phyloP scores from a whole-genome alignment of 2,113 vertebrate genomes.

The Tylochromis polylepis region DNA sequence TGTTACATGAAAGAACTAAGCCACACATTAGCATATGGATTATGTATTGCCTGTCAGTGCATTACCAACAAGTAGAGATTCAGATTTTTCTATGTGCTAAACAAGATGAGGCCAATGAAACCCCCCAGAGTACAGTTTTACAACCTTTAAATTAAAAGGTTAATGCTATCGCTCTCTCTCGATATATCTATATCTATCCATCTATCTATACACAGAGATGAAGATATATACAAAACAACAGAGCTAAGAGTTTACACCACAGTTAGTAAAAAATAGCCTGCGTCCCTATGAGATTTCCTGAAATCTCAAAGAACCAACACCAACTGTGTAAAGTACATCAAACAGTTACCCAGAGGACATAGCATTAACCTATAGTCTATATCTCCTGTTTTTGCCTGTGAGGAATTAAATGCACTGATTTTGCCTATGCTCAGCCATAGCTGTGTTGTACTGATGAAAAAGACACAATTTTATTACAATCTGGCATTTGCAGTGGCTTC shows the following conservation, averaged over 20 bases:
- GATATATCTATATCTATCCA: background rate
- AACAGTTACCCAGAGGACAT: constrained; percentile 1
- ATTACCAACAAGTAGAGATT: background rate
- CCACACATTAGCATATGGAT: background rate
- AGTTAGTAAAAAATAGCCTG: background rate
- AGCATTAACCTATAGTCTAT: constrained; percentile 10
- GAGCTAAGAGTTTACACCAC: background rate
- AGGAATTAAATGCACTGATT: background rate
- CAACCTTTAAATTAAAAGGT: background rate
- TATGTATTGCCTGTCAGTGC: background rate
- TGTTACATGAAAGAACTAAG: background rate
- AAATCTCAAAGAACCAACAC: background rate
- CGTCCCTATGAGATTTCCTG: background rate
- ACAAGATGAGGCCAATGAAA: background rate
- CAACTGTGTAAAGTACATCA: background rate
- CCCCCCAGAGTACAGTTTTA: background rate
- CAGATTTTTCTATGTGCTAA: background rate
- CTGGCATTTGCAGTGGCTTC: constrained; percentile 33
- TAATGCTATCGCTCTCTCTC: background rate
- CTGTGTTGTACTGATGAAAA: constrained; percentile 49
- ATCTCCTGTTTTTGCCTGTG: background rate
- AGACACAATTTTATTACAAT: constrained; percentile 42
- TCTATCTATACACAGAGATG: background rate
- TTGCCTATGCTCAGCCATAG: constrained; percentile 1
- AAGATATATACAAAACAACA: background rate